Base-by-base conservation (phyloP, 2,888 invertebrate species). In the Dorcus hopei region DNA sequence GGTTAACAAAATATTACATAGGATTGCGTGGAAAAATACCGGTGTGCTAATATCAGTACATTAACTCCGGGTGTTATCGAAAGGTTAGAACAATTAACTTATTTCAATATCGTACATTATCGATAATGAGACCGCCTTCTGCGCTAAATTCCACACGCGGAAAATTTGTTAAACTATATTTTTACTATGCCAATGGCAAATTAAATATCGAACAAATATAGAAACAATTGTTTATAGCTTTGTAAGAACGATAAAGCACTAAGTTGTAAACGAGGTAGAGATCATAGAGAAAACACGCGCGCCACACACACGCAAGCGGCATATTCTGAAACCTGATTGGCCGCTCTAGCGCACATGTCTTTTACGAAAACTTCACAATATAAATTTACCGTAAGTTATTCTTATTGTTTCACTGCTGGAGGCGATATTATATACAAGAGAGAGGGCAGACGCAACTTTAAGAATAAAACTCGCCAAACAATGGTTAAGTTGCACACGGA, bases 281-380 rank as follows among this genome's bases (percentile, higher is more conserved):
- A 45, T 54, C 38, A 26, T 38, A 54, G 40, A 39, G 38, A 19
- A 45, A 57, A 61, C 59, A 58, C 58, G 61, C 57, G 64, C 63
- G 61, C 61, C 61, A 62, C 62, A 66, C 61, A 61, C 67, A 65
- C 65, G 64, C 67, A 65, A 63, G 53, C 60, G 59, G 60, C 54
- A 58, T 58, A 58, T 64, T 62, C 63, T 58, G 52, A 45, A 58
- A 62, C 54, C 63, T 62, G 63, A 67, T 67, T 67, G 67, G 67
- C 53, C 53, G 60, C 47, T 57, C 52, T 59, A 52, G 54, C 59
- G 65, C 67, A 64, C 64, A 65, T 64, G 65, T 61, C 65, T 62
- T 57, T 60, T 61, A 63, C 52, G 56, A 63, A 62, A 57, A 59
- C 57, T 55, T 59, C 53, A 51, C 54, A 61, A 62, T 58, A 52